Percentiles rank a stretch among this genome's conserved stretches.
These are phyloP conservation scores for Notodonta ziczac DNA, from an alignment of 2,888 invertebrate genomes.

Conservation along the genomic window DNA sequence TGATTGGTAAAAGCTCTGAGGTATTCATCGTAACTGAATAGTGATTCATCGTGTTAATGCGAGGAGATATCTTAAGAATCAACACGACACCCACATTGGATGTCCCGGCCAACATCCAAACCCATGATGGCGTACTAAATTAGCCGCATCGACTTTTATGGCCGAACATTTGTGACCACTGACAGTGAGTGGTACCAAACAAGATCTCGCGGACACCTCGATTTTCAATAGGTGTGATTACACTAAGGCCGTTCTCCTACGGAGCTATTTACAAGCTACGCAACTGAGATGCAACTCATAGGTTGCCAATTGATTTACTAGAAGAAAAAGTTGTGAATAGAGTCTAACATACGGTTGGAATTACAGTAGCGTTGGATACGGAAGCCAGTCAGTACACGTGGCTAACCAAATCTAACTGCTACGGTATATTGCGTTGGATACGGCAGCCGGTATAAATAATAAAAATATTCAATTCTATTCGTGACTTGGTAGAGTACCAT, in stretches of 20 bases:
- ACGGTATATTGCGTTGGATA: too few species aligned
- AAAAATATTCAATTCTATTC: too few species aligned
- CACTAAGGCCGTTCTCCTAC: constrained; percentile 15
- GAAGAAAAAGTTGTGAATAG: too few species aligned
- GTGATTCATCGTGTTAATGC: constrained; percentile 36
- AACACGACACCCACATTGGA: constrained; percentile 68
- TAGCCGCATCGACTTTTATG: constrained; percentile 69
- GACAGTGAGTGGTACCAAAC: constrained; percentile 62
- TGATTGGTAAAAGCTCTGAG: background rate
- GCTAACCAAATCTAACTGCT: too few species aligned
- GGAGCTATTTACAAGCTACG: too few species aligned
- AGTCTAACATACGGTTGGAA: too few species aligned
- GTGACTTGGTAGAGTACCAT: too few species aligned
- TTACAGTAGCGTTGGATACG: too few species aligned
- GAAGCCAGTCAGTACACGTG: too few species aligned
- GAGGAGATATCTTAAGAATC: constrained; percentile 67
- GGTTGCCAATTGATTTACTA: too few species aligned
- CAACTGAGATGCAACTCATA: too few species aligned
- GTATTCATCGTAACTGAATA: constrained; percentile 37
- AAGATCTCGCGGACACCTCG: constrained; percentile 47
- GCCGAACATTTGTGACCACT: constrained; percentile 64
- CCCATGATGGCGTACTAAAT: constrained; percentile 68
- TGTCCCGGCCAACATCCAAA: constrained; percentile 60
- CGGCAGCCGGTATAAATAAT: too few species aligned
- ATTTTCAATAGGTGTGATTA: constrained; percentile 57